A percentile compares a stretch with the other conserved stretches of the same genome.
phyloP scores from a whole-genome alignment of 2,113 vertebrate species.

The Chiloscyllium plagiosum region DNA sequence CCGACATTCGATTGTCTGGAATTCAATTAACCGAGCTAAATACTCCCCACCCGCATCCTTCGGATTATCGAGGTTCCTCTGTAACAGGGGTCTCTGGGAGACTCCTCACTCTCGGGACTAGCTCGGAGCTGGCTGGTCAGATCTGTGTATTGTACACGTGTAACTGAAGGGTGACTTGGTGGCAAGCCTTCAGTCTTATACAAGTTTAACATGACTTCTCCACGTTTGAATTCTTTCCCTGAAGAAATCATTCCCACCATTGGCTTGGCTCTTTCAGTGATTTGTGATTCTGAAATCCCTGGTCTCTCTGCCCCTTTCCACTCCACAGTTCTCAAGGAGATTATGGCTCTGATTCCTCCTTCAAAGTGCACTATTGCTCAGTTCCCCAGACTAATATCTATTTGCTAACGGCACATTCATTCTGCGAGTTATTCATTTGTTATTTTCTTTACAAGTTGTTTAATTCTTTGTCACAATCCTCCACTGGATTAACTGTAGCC shows the following conservation, averaged over 20 bases:
- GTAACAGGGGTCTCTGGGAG: no score
- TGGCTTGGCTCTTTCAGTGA: not conserved
- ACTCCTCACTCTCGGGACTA: no score
- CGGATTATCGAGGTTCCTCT: no score
- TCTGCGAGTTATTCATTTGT: not conserved
- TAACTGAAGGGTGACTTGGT: no score
- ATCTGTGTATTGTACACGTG: no score
- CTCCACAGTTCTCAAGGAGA: no score
- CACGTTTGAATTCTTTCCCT: not conserved
- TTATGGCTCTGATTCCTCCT: not conserved
- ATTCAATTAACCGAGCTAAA: no score
- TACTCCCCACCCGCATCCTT: no score
- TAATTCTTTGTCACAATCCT: not conserved
- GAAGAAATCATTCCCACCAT: not conserved
- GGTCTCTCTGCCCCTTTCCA: not conserved
- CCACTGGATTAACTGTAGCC: not conserved
- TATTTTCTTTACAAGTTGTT: no score
- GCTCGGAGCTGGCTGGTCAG: no score
- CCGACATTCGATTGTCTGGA: no score
- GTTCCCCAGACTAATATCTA: not conserved
- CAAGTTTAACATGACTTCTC: not conserved
- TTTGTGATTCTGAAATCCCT: not conserved
- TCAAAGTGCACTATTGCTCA: not conserved
- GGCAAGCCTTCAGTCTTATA: not conserved
- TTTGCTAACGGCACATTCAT: not conserved